Evolutionary conservation across 92 coral and sea anemone species (phyloP).

Genomic region (Phenganax subtilis): DNA sequence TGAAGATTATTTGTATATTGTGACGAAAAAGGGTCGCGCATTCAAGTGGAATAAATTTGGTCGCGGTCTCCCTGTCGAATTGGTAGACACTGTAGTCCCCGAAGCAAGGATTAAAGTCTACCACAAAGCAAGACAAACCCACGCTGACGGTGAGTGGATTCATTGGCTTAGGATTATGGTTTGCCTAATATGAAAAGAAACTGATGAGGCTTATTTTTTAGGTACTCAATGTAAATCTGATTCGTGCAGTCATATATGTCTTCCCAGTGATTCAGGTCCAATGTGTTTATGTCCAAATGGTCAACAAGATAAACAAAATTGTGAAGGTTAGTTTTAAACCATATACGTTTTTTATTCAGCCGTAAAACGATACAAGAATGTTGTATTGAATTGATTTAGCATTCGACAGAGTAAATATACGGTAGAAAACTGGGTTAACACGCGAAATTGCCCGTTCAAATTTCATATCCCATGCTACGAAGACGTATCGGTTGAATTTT

Average conservation of each 20-base stretch:
- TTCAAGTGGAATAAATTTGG: constrained; percentile 75
- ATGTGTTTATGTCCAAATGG: constrained; percentile 78
- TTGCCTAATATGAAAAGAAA: too few relatives aligned
- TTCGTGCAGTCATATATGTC: constrained; percentile 71
- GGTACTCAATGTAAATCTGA: constrained; percentile 42
- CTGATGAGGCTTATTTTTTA: not conserved
- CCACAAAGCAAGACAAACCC: constrained; percentile 65
- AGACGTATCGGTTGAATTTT: not conserved
- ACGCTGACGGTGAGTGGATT: not conserved
- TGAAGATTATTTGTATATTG: constrained; percentile 62
- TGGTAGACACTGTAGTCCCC: constrained; percentile 56
- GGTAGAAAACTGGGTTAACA: not conserved
- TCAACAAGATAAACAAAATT: constrained; percentile 43
- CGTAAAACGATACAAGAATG: not conserved
- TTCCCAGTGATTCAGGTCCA: constrained; percentile 51
- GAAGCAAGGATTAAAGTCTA: constrained; percentile 59
- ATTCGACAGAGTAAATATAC: not conserved
- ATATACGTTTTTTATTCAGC: not conserved
- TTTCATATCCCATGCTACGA: too few relatives aligned
- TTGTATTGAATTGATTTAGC: too few relatives aligned
- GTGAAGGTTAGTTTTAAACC: constrained; percentile 39
- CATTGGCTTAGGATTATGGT: too few relatives aligned
- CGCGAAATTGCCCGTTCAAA: too few relatives aligned
- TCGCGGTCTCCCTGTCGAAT: constrained; percentile 48
- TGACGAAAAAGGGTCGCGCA: constrained; percentile 51